Evolutionary conservation across 2,888 invertebrate genomes (phyloP).

Genomic region (Horisme vitalbata): DNA sequence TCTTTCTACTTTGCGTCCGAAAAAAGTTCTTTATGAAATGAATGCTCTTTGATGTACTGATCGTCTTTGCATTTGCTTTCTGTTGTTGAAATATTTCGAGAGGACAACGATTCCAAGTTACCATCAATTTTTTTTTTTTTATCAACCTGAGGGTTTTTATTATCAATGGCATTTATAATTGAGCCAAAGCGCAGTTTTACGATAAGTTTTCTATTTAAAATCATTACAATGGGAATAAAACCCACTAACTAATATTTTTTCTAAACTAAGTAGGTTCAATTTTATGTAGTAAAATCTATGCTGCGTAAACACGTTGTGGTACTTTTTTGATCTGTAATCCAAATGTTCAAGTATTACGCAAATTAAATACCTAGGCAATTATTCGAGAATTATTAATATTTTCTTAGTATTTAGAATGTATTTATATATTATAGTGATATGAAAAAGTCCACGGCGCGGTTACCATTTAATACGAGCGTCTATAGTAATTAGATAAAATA

Average conservation of each 20-base stretch:
- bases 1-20: no score
- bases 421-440: constrained; percentile 44
- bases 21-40: no score
- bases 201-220: constrained; percentile 1
- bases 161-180: no score
- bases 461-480: constrained; percentile 39
- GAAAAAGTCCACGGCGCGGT: constrained; percentile 30
- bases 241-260: constrained; percentile 24
- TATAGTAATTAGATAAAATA: constrained; percentile 49
- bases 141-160: no score
- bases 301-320: constrained; percentile 47
- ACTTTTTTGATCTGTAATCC: constrained; percentile 37
- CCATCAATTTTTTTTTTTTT: no score
- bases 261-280: constrained; percentile 71
- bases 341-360: constrained; percentile 55
- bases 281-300: constrained; percentile 48
- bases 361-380: constrained; percentile 54
- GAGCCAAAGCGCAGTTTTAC: no score
- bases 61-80: no score
- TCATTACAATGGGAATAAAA: constrained; percentile 16
- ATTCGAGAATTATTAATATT: constrained; percentile 54
- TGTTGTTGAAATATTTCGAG: no score
- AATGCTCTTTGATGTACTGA: no score
- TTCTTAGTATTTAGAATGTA: constrained; percentile 58
- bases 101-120: no score